phyloP scores from a whole-genome alignment of 2,113 vertebrate species.

The Numida meleagris region DNA sequence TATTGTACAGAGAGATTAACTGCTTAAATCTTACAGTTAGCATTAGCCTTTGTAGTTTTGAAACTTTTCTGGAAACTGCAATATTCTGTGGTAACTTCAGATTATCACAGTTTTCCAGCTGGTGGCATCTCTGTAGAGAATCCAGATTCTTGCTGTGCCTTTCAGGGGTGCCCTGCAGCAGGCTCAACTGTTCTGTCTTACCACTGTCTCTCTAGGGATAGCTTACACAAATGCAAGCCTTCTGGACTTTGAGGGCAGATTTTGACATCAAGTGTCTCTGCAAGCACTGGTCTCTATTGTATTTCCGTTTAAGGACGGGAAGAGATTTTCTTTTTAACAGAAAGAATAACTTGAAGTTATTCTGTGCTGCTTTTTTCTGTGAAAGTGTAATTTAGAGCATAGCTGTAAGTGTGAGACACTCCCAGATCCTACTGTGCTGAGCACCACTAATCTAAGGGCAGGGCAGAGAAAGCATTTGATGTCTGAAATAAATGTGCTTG shows the following conservation, averaged over 20 bases:
- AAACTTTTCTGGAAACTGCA: not conserved
- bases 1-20: not conserved
- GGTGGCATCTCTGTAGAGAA: no score
- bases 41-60: not conserved
- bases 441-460: not conserved
- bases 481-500: not conserved
- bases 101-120: not conserved
- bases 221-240: not conserved
- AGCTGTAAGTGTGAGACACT: not conserved
- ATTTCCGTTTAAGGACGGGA: not conserved
- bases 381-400: not conserved
- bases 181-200: not conserved
- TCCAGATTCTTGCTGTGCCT: not conserved
- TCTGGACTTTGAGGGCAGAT: not conserved
- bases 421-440: not conserved
- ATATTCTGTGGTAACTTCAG: not conserved
- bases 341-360: not conserved
- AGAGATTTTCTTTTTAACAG: not conserved
- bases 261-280: no score
- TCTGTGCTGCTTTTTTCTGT: not conserved
- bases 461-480: not conserved
- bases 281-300: not conserved
- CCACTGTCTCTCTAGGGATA: not conserved
- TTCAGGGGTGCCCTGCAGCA: not conserved
- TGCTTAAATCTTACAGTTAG: not conserved